Base-by-base conservation (phyloP, 2,113 vertebrate genomes). In the Turdus rufiventris region DNA sequence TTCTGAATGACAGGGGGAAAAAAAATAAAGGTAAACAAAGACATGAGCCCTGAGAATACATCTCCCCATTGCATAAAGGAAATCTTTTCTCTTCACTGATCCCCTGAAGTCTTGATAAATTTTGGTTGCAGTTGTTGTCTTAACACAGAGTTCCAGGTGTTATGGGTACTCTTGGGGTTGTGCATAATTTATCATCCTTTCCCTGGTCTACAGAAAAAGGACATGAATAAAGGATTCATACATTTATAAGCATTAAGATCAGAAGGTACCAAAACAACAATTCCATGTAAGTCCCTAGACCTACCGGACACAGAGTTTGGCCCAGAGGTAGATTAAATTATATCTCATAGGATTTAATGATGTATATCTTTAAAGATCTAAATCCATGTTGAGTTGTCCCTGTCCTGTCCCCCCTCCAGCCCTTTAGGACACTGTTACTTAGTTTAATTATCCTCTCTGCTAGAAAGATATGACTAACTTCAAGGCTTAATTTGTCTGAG, bases 41-140 rank as follows among this genome's bases (percentile, higher is more conserved):
- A 73, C 50, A 51, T 24, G 8, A 85, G n/a, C 31, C 38, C 21
- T 67, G 81, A 57, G 73, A 94, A 82, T 67, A 71, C 34, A 66
- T 61, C 67, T 90, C 25, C 34, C 57, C n/a, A 38, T 43, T 65
- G 28, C 16, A 71, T 31, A 48, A 12, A 36, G 12, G 31, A 91
- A 82, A 85, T 58, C 11, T 50, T 81, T 76, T 51, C 18, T 48
- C 28, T 89, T 85, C 47, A 47, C 36, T 56, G 28, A 82, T 68
- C 6, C n/a, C 33, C 42, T 66, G 63, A 93, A 90, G 33, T 53
- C 60, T 83, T 90, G 42, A n/a, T 76, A 91, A 79, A 47, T 34
- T 95, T 85, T 77, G n/a, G 34, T 73, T 83, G 31, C 8, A 26
- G 26, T 15, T 12, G 7, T 43, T 85, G 21, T 28, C 67, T 79